Conservation (phyloP, 2,797 vertebrate species). For the Bucorvus abyssinicus region DNA sequence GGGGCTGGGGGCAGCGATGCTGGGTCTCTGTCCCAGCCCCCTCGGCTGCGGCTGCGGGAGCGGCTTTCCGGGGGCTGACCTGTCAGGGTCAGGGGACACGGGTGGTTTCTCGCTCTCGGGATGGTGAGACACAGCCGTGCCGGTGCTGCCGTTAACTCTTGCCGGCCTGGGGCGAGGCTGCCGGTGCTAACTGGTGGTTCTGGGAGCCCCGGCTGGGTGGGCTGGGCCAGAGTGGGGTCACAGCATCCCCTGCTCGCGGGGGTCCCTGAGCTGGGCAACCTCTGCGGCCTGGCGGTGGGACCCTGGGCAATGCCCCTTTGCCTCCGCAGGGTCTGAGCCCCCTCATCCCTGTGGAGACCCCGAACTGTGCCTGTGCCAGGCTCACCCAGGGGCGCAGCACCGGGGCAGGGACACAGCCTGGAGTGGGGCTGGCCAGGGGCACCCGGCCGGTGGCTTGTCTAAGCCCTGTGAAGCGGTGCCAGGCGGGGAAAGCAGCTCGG, state of each 20-base stretch:
- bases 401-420: not conserved
- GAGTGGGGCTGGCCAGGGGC: not conserved
- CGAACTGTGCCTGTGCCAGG: accelerated
- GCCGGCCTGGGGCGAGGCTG: not conserved
- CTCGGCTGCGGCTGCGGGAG: not conserved
- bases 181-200: not conserved
- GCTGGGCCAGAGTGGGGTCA: accelerated
- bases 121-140: too few species aligned
- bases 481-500: not conserved
- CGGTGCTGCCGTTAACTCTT: too few species aligned
- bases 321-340: not conserved
- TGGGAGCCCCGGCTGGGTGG: not conserved
- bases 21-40: accelerated
- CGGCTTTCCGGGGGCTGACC: not conserved
- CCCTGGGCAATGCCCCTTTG: not conserved
- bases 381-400: not conserved
- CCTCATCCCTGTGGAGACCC: accelerated
- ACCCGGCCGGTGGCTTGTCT: accelerated
- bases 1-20: too few species aligned
- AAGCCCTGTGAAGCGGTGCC: not conserved
- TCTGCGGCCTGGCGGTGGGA: accelerated
- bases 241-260: not conserved
- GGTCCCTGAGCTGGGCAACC: too few species aligned
- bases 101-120: not conserved
- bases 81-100: not conserved